phyloP scores from a whole-genome alignment of 2,888 invertebrate genomes.

The Limnephilus rhombicus region DNA sequence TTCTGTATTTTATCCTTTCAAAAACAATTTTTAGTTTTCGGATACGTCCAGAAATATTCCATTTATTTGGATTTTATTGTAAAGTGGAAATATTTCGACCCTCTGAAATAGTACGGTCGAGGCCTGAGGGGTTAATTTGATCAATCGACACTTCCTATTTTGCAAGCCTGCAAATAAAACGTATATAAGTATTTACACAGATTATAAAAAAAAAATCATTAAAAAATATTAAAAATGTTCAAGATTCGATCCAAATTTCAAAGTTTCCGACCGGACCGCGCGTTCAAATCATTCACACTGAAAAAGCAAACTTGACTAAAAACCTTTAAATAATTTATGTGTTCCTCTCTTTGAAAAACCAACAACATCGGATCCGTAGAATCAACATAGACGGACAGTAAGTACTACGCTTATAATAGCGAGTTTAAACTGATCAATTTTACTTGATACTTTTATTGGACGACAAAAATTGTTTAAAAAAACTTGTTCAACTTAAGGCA shows the following conservation, averaged over 20 bases:
- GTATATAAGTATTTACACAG: neutral
- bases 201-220: neutral
- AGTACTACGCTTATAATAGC: no score
- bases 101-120: no score
- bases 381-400: neutral
- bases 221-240: neutral
- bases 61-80: no score
- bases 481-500: no score
- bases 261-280: neutral
- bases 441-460: no score
- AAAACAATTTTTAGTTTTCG: no score
- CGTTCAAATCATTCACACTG: neutral
- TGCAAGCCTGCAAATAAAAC: neutral
- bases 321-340: neutral
- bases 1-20: no score
- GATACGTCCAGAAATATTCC: no score
- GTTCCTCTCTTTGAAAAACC: neutral
- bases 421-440: no score
- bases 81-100: no score
- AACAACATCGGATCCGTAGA: neutral
- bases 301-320: neutral
- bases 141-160: neutral
- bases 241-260: neutral
- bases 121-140: neutral
- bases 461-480: no score